Conservation (phyloP, 2,113 vertebrate genomes). For the Cheirogaleus medius region DNA sequence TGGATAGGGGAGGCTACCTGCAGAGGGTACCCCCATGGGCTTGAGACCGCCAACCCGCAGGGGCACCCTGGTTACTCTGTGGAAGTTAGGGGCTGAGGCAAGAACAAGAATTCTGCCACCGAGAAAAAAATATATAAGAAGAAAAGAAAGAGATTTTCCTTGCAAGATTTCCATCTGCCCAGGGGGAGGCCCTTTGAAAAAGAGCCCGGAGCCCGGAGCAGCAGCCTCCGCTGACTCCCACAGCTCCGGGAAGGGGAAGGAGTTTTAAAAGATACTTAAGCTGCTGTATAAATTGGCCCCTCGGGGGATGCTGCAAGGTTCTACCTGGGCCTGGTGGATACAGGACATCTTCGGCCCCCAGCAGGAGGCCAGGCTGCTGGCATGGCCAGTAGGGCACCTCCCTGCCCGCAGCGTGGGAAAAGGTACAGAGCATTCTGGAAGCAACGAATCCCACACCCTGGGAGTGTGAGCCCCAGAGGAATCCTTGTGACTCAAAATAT, state of each 20-base stretch:
- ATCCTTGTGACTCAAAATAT: background rate
- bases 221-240: background rate
- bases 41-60: background rate
- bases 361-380: background rate
- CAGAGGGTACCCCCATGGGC: background rate
- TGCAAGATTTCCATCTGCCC: slow-evolving; percentile 22
- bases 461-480: background rate
- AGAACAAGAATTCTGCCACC: slow-evolving; percentile 34
- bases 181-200: slow-evolving; percentile 54
- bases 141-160: slow-evolving; percentile 39
- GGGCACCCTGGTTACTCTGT: slow-evolving; percentile 36
- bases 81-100: slow-evolving; percentile 50
- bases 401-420: background rate
- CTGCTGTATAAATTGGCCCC: slow-evolving; percentile 66
- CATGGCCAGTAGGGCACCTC: fast-evolving
- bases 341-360: background rate
- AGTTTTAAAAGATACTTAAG: slow-evolving; percentile 58
- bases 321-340: background rate
- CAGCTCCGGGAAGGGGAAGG: background rate
- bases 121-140: background rate
- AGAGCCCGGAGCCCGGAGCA: background rate
- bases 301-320: background rate
- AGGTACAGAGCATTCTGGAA: background rate
- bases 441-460: background rate
- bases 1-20: background rate